Percentiles rank a stretch among this genome's conserved stretches.
phyloP scores from a whole-genome alignment of 2,113 vertebrate genomes.

The Ariopsis seemanni region DNA sequence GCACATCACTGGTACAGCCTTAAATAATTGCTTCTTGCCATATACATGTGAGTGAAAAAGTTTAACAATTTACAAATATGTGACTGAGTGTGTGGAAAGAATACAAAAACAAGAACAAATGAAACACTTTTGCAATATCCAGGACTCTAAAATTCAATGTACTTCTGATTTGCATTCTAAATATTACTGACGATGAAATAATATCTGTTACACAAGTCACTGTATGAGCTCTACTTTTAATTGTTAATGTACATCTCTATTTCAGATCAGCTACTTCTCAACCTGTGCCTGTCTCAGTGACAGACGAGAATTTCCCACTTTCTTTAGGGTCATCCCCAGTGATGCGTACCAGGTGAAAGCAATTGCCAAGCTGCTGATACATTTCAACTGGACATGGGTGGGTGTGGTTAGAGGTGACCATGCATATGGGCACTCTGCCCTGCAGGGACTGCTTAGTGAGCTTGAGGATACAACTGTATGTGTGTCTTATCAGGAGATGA shows the following conservation, averaged over 20 bases:
- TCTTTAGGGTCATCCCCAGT: slow-evolving; percentile 69
- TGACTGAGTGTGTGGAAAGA: slow-evolving; percentile 2
- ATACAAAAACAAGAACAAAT: neutral
- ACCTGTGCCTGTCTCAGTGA: slow-evolving; percentile 71
- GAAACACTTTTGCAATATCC: neutral
- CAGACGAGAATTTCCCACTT: slow-evolving; percentile 68
- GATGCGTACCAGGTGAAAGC: slow-evolving; percentile 71
- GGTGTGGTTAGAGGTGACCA: slow-evolving; percentile 70
- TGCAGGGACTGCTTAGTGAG: slow-evolving; percentile 69
- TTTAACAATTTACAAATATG: neutral
- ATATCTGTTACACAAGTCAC: neutral
- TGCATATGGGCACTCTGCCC: slow-evolving; percentile 71
- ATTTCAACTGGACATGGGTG: slow-evolving; percentile 75
- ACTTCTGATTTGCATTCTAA: neutral
- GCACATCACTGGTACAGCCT: neutral
- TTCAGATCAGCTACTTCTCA: slow-evolving; percentile 75
- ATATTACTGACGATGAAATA: neutral
- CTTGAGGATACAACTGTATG: slow-evolving; percentile 66
- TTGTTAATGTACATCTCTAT: neutral
- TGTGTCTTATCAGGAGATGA: slow-evolving; percentile 72
- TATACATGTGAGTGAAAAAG: too few relatives aligned
- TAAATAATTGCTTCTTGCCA: neutral
- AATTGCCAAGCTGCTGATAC: slow-evolving; percentile 69
- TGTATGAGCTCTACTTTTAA: neutral
- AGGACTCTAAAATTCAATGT: neutral